Conservation (phyloP, 2,113 vertebrate species). For the Talpa occidentalis region DNA sequence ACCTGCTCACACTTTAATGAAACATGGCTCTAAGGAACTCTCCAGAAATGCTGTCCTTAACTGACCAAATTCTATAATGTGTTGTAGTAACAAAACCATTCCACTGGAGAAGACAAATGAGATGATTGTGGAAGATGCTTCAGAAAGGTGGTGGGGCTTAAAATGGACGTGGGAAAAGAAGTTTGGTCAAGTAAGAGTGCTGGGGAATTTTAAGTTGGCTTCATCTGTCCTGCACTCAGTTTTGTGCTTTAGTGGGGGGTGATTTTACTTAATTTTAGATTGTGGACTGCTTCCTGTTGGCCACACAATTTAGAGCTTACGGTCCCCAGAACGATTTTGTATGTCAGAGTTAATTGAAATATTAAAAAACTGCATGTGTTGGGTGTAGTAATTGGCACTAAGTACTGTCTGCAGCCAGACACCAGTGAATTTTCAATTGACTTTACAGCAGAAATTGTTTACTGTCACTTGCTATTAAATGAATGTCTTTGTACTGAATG, state of each 20-base stretch:
- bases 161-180: background rate
- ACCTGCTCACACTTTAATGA: background rate
- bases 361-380: constrained; percentile 34
- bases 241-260: background rate
- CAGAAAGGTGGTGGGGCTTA: background rate
- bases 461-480: constrained; percentile 55
- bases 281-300: constrained; percentile 28
- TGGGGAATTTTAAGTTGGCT: background rate
- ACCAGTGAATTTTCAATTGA: constrained; percentile 66
- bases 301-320: constrained; percentile 23
- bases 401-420: constrained; percentile 58
- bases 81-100: background rate
- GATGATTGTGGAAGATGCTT: background rate
- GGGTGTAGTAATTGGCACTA: constrained; percentile 22
- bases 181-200: background rate
- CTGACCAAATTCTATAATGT: background rate
- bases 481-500: constrained; percentile 31
- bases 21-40: background rate
- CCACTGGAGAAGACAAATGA: background rate
- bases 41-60: background rate
- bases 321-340: constrained; percentile 28
- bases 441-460: constrained; percentile 61
- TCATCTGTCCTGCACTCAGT: background rate
- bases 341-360: constrained; percentile 46
- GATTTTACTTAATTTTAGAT: constrained; percentile 56